Evolutionary conservation across 1,140 invertebrate genomes (phyloP).

Genomic region (Dryas iulia): DNA sequence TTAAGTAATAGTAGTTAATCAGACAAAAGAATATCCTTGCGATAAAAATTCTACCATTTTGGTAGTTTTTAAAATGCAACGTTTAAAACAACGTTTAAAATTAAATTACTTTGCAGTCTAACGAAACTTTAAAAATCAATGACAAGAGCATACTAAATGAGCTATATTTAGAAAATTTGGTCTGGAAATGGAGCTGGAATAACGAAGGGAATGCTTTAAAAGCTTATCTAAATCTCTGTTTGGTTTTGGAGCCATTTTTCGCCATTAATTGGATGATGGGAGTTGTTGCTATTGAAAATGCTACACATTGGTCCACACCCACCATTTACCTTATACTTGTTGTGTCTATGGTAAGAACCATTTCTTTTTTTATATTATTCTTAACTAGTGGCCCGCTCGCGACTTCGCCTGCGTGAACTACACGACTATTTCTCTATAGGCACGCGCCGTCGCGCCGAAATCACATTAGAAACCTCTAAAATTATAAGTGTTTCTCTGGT

Average conservation of each 20-base stretch:
- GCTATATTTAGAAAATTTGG: constrained; percentile 68
- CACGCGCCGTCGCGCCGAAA: too few relatives aligned
- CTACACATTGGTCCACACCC: constrained; percentile 82
- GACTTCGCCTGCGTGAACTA: too few relatives aligned
- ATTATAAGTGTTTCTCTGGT: too few relatives aligned
- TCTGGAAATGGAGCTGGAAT: constrained; percentile 70
- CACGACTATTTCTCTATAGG: too few relatives aligned
- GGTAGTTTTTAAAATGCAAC: constrained; percentile 14
- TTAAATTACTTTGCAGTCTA: not conserved
- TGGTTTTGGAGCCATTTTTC: constrained; percentile 82
- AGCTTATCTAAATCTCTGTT: constrained; percentile 80
- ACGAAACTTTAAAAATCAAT: not conserved
- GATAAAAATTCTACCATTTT: constrained; percentile 19
- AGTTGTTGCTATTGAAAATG: constrained; percentile 86
- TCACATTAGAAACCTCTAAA: too few relatives aligned
- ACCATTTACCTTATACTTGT: constrained; percentile 80
- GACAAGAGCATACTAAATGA: constrained; percentile 56
- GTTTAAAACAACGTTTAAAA: not conserved
- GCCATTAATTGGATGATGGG: constrained; percentile 86
- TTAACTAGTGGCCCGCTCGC: too few relatives aligned
- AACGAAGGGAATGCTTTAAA: constrained; percentile 73
- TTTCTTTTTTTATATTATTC: not conserved
- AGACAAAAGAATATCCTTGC: not conserved
- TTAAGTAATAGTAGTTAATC: not conserved
- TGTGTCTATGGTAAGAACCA: constrained; percentile 77